These are phyloP conservation scores for Trogon melanurus DNA, from an alignment of 2,113 vertebrate species.

Conservation along the genomic window DNA sequence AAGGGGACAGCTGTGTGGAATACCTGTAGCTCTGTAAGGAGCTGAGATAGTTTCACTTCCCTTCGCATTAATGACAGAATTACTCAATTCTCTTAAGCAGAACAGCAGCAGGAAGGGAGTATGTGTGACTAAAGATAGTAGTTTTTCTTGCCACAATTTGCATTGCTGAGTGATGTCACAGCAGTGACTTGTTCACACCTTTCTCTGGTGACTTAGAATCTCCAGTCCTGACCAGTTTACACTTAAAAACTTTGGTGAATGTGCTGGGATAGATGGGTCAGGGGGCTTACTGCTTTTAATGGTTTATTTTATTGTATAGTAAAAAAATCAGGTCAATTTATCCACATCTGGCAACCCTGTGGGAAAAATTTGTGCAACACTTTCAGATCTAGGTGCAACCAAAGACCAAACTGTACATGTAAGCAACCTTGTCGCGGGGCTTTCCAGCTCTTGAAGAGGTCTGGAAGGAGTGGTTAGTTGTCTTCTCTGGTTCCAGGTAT, in stretches of 20 bases:
- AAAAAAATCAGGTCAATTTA: background rate
- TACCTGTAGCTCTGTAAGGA: background rate
- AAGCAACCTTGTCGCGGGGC: background rate
- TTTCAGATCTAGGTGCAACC: background rate
- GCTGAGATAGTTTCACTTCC: constrained; percentile 55
- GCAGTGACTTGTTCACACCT: background rate
- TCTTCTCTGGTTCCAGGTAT: accelerated
- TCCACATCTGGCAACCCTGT: background rate
- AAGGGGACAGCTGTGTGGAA: background rate
- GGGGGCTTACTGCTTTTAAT: background rate
- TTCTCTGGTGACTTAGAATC: background rate
- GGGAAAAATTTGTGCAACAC: background rate
- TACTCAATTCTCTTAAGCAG: constrained; percentile 46
- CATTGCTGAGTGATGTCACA: background rate
- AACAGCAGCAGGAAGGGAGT: background rate
- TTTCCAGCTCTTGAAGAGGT: background rate
- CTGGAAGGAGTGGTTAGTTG: background rate
- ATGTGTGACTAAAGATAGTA: background rate
- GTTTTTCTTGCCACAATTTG: background rate
- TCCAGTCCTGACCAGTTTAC: background rate
- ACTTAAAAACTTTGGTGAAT: background rate
- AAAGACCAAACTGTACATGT: background rate
- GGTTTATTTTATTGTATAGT: background rate
- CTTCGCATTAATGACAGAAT: background rate
- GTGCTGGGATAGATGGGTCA: background rate